Conservation (phyloP, 2,888 invertebrate species). For the Philopedon plagiatum region DNA sequence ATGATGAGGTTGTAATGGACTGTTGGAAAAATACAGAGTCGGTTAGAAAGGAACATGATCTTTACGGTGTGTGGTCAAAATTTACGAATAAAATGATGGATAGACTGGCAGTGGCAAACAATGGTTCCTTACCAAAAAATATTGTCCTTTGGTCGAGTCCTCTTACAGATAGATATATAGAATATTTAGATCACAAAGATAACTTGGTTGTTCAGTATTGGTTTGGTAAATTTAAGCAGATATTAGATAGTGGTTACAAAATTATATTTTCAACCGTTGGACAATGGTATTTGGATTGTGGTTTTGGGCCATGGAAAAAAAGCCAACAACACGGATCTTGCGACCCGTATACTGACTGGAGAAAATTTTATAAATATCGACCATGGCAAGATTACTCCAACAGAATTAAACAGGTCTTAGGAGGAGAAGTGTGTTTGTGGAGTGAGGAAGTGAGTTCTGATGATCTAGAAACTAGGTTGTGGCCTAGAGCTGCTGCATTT, state of each 20-base stretch:
- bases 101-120: constrained; percentile 74
- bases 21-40: constrained; percentile 75
- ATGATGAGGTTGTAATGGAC: constrained; percentile 82
- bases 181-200: constrained; percentile 57
- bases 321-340: constrained; percentile 82
- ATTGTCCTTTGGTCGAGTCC: constrained; percentile 84
- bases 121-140: constrained; percentile 70
- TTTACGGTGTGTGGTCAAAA: constrained; percentile 80
- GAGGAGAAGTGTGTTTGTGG: constrained; percentile 88
- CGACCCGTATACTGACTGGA: constrained; percentile 88
- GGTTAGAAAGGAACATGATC: constrained; percentile 71
- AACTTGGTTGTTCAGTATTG: constrained; percentile 81
- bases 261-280: constrained; percentile 86
- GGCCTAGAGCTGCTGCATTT: constrained; percentile 85
- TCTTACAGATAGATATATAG: constrained; percentile 71
- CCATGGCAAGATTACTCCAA: constrained; percentile 74
- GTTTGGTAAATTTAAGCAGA: constrained; percentile 81
- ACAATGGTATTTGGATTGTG: constrained; percentile 89
- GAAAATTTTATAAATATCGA: constrained; percentile 84
- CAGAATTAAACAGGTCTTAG: constrained; percentile 69
- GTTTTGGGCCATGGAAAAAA: constrained; percentile 86
- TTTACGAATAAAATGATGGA: constrained; percentile 76
- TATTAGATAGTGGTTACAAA: constrained; percentile 80
- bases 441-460: constrained; percentile 82
- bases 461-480: constrained; percentile 82